phyloP scores from a whole-genome alignment of 2,888 invertebrate species.

The Capitulum mitella region DNA sequence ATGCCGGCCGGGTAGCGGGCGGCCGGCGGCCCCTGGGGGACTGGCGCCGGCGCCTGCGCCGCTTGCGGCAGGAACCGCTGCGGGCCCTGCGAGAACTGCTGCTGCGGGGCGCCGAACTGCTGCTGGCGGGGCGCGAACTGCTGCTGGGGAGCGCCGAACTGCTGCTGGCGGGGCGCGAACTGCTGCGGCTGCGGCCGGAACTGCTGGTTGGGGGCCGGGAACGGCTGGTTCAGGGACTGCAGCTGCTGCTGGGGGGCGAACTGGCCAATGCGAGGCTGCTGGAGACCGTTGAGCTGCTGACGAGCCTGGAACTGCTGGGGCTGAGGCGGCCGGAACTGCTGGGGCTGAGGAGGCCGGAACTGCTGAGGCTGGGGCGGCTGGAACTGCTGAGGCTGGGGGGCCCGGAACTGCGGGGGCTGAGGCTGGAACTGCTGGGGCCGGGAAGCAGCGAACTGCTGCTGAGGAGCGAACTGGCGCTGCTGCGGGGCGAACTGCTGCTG shows the following conservation, averaged over 20 bases:
- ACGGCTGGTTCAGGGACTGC: too few relatives aligned
- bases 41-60: background rate
- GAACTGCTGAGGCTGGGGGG: background rate
- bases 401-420: background rate
- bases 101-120: too few relatives aligned
- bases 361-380: background rate
- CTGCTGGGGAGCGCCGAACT: too few relatives aligned
- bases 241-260: too few relatives aligned
- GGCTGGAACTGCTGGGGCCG: background rate
- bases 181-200: too few relatives aligned
- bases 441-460: background rate
- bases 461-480: background rate
- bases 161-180: too few relatives aligned
- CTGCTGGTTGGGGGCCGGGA: too few relatives aligned
- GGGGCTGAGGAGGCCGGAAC: background rate
- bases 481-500: background rate
- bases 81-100: background rate
- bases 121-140: too few relatives aligned
- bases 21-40: background rate
- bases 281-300: too few relatives aligned
- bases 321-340: background rate
- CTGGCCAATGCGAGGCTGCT: too few relatives aligned
- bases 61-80: background rate
- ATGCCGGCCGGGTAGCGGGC: background rate
- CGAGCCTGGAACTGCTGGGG: background rate